Conservation (phyloP, 1,140 invertebrate genomes). For the Lordiphosa collinella region DNA sequence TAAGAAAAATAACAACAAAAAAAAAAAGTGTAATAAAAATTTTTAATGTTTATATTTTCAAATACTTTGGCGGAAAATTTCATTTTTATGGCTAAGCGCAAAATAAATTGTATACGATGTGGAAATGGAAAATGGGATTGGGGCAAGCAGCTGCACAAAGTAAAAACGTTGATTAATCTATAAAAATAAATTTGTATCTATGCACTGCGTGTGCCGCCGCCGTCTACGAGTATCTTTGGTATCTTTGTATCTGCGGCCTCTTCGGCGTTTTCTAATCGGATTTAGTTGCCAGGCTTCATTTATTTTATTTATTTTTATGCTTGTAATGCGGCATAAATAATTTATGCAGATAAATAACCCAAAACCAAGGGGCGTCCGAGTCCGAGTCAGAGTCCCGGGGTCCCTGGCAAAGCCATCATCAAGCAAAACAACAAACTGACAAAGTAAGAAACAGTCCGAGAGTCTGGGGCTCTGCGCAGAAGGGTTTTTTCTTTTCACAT, state of each 20-base stretch:
- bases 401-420: slow-evolving; percentile 42
- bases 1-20: slow-evolving; percentile 13
- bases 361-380: slow-evolving; percentile 43
- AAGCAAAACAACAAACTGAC: slow-evolving; percentile 59
- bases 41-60: slow-evolving; percentile 57
- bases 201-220: slow-evolving; percentile 10
- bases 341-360: slow-evolving; percentile 77
- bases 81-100: slow-evolving; percentile 56
- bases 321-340: slow-evolving; percentile 75
- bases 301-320: slow-evolving; percentile 78
- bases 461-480: not conserved
- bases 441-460: slow-evolving; percentile 2
- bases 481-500: slow-evolving; percentile 14
- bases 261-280: slow-evolving; percentile 72
- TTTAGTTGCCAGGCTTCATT: slow-evolving; percentile 70
- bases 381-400: not conserved
- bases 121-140: slow-evolving; percentile 36
- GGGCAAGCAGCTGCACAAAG: slow-evolving; percentile 44
- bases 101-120: slow-evolving; percentile 59
- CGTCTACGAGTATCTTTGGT: not conserved
- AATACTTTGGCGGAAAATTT: slow-evolving; percentile 52
- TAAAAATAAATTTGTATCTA: slow-evolving; percentile 75
- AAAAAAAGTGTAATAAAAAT: slow-evolving; percentile 24
- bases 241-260: slow-evolving; percentile 11
- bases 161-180: slow-evolving; percentile 71